A percentile compares a stretch with the other conserved stretches of the same genome.
Evolutionary conservation across 2,113 vertebrate genomes (phyloP).

Genomic region (Grantiella picta): DNA sequence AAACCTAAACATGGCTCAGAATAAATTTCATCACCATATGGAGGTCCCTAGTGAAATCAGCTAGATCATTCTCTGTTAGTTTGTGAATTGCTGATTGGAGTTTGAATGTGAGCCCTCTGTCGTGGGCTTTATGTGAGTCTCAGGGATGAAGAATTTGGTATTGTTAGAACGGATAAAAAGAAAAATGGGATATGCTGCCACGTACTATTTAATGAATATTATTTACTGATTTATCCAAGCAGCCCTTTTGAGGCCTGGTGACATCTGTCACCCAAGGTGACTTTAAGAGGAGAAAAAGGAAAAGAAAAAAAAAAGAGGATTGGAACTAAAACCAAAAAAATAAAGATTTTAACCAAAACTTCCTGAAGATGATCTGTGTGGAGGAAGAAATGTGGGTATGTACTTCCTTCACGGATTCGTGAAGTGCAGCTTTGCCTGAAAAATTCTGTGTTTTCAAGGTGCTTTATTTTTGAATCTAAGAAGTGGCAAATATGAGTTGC

Average conservation of each 20-base stretch:
- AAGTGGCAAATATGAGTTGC: neutral
- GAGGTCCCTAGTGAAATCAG: conserved; percentile 63
- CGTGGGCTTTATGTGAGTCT: conserved; percentile 2
- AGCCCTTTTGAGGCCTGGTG: neutral
- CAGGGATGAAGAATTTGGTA: conserved; percentile 43
- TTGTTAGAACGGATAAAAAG: conserved; percentile 25
- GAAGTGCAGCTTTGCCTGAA: neutral
- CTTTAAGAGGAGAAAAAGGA: neutral
- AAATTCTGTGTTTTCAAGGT: neutral
- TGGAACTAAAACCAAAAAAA: neutral
- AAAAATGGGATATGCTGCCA: neutral
- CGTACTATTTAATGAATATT: conserved; percentile 21
- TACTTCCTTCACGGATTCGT: neutral
- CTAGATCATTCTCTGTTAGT: conserved; percentile 52
- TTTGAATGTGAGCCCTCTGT: conserved; percentile 54
- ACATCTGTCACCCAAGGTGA: conserved; percentile 47
- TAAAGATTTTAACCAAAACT: neutral
- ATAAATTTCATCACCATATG: conserved; percentile 67
- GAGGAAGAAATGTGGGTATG: neutral
- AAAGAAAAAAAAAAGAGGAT: too few relatives aligned
- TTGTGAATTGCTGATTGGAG: conserved; percentile 52
- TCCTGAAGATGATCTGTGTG: neutral
- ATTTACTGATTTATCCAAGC: neutral
- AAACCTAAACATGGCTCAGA: conserved; percentile 60
- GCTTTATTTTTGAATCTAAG: neutral